phyloP scores from a whole-genome alignment of 1,140 invertebrate species.

The Homalodisca vitripennis region DNA sequence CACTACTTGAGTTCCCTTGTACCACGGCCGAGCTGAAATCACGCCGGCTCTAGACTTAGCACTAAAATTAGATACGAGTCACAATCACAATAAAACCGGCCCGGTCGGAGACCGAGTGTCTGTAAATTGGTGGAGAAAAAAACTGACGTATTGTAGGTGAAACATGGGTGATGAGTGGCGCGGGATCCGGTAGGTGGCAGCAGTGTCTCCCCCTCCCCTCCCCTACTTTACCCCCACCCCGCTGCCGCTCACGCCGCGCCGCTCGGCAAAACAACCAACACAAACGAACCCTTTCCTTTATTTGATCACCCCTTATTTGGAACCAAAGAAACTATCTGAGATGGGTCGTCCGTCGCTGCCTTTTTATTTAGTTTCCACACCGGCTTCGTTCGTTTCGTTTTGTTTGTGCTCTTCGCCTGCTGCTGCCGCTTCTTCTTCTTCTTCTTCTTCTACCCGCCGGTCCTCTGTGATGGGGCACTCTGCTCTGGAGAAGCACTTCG shows the following conservation, averaged over 20 bases:
- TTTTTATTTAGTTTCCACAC: neutral
- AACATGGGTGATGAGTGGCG: conserved; percentile 8
- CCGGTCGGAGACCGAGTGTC: neutral
- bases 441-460: neutral
- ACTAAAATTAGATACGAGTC: conserved; percentile 5
- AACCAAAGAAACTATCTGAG: neutral
- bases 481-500: no score
- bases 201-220: neutral
- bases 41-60: no score
- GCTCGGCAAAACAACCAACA: conserved; percentile 4
- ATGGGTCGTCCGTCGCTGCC: neutral
- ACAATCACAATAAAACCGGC: neutral
- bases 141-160: conserved; percentile 15
- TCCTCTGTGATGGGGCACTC: neutral
- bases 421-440: neutral
- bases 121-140: conserved; percentile 21
- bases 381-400: neutral
- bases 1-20: no score
- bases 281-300: conserved; percentile 16
- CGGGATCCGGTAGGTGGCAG: neutral
- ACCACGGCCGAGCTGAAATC: no score
- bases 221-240: neutral
- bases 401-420: no score
- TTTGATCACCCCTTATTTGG: conserved; percentile 25
- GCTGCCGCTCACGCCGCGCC: neutral